Conservation (phyloP, 2,888 invertebrate genomes). For the Sphecodes monilicornis region DNA sequence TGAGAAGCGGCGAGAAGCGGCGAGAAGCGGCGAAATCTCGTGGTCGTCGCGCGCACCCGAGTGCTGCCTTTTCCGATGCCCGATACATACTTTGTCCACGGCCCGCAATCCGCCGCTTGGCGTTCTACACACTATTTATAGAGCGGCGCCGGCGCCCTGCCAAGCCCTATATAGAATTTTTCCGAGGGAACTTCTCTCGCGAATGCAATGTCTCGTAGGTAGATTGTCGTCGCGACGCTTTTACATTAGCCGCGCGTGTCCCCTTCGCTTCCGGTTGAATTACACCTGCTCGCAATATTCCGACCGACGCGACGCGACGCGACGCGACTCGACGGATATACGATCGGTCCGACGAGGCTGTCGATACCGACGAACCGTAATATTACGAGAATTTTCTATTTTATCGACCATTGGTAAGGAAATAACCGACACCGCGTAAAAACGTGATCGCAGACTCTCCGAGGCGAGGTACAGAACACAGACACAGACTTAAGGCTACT, state of each 20-base stretch:
- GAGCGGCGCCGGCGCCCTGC: slow-evolving; percentile 77
- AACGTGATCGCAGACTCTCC: no score
- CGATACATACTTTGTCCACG: slow-evolving; percentile 54
- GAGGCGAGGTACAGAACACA: no score
- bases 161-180: slow-evolving; percentile 73
- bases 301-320: not conserved
- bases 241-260: not conserved
- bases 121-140: slow-evolving; percentile 74
- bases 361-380: not conserved
- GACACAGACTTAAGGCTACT: no score
- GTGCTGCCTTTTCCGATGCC: slow-evolving; percentile 50
- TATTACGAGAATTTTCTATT: not conserved
- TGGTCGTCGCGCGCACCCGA: slow-evolving; percentile 48
- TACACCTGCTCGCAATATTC: not conserved
- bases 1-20: not conserved
- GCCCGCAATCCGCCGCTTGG: slow-evolving; percentile 55
- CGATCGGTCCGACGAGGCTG: not conserved
- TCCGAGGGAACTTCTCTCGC: slow-evolving; percentile 28
- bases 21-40: slow-evolving; percentile 44
- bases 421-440: not conserved
- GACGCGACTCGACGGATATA: not conserved
- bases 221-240: not conserved
- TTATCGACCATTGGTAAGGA: not conserved
- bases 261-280: not conserved
- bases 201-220: slow-evolving; percentile 3